A percentile compares a stretch with the other conserved stretches of the same genome.
These are phyloP conservation scores for Drosophila pseudoananassae DNA, from an alignment of 1,140 invertebrate species.

Conservation along the genomic window DNA sequence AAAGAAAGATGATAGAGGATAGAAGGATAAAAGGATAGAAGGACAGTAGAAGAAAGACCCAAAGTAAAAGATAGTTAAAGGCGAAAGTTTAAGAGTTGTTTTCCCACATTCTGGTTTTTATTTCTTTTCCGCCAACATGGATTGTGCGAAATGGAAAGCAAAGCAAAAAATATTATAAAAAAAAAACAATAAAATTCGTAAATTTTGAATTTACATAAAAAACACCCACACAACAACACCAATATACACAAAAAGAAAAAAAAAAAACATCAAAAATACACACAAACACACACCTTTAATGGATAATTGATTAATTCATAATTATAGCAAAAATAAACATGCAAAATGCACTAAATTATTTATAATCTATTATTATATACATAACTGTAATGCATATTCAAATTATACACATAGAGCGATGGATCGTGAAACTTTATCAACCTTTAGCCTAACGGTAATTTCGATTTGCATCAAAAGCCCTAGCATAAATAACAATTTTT, in stretches of 20 bases:
- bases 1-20: slow-evolving; percentile 7
- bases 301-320: slow-evolving; percentile 46
- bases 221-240: slow-evolving; percentile 18
- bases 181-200: slow-evolving; percentile 76
- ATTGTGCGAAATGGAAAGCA: slow-evolving; percentile 8
- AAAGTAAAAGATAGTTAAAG: slow-evolving; percentile 81
- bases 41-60: slow-evolving; percentile 42
- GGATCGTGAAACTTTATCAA: slow-evolving; percentile 29
- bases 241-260: slow-evolving; percentile 19
- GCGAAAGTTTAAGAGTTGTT: slow-evolving; percentile 25
- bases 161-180: slow-evolving; percentile 24
- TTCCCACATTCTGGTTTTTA: slow-evolving; percentile 8
- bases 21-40: slow-evolving; percentile 27
- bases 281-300: background rate
- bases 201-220: slow-evolving; percentile 77
- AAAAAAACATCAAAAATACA: slow-evolving; percentile 36
- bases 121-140: slow-evolving; percentile 12
- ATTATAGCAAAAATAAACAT: slow-evolving; percentile 56
- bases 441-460: slow-evolving; percentile 56
- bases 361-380: slow-evolving; percentile 54
- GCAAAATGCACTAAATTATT: slow-evolving; percentile 61
- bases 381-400: slow-evolving; percentile 42
- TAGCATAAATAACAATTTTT: slow-evolving; percentile 62
- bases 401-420: slow-evolving; percentile 19
- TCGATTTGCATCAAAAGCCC: slow-evolving; percentile 47